Evolutionary conservation across 2,113 vertebrate genomes (phyloP), one percentile per base, ranked within the genome.

Genomic region (Dermatemys mawii): DNA sequence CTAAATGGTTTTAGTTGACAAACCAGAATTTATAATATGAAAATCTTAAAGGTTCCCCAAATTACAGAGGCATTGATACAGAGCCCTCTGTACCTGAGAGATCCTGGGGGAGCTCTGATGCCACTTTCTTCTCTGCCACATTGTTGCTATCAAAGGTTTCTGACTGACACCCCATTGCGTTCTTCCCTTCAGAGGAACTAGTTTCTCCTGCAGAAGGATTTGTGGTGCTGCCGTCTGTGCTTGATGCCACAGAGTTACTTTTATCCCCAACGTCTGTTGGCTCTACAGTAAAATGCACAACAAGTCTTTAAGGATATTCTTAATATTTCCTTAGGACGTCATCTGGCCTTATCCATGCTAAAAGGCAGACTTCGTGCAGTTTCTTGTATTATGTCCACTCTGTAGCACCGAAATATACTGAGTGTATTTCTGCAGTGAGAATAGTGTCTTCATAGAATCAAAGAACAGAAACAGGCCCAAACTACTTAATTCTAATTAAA

Each of bases 21-120:
- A 94, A 94, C 83, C 93, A 94, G 97, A 95, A 83, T 55, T 84
- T 35, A 91, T 93, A 90, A 92, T 80, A 92, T 91, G 94, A 97
- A 96, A 97, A 86, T 53, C 75, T 2, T 91, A 97, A 95, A 95
- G 95, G 94, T 96, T 97, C 93, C 97, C 97, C 97, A 98, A 97
- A 96, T 97, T 95, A 98, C 98, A 98, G 98, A 98, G 98, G 98
- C 97, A 97, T 57, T 82, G 93, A 60, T 98, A 96, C 92, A 95
- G 92, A 95, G 97, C 97, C 97, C 87, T 97, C 98, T 98, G 98
- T 98, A 99, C 99, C 99, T 99, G 99, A 97, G 95, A 97, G 96
- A 93, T 98, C 97, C 97, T 97, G 97, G 92, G 98, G 97, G 97
- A 97, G 96, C 97, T 98, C 98, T 95, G 97, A 93, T 96, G 97